Base-by-base conservation (phyloP, 2,797 vertebrate genomes). In the Ambastaia sidthimunki region DNA sequence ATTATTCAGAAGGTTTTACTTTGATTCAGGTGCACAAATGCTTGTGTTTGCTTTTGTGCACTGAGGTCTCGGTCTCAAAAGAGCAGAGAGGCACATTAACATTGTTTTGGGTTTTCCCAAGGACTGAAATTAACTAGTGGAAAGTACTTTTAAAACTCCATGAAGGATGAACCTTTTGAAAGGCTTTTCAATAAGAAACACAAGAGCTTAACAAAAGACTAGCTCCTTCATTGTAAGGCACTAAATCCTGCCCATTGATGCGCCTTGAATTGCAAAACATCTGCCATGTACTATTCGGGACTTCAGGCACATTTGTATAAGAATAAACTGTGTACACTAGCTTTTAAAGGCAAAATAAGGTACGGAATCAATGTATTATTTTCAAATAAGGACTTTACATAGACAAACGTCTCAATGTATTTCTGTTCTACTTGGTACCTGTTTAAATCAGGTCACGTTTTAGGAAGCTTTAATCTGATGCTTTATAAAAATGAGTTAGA, bases 121-220 rank as follows among this genome's bases (percentile, higher is more conserved):
- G 93, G 84, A 83, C 88, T 91, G 83, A 93, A 91, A 93, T 94
- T 93, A 93, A 93, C 90, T 94, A 87, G 90, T 89, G 90, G 91
- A 94, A 94, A 93, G 93, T 95, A 94, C 94, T 93, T 94, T 95
- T 94, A 93, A 94, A 95, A 94, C 92, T 93, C 91, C 90, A 88
- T 91, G 92, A 91, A 93, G 93, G 93, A 93, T 93, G 91, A 92
- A 92, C 88, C 91, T 86, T 93, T 95, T 94, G 93, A 94, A 44
- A 70, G 48, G 84, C 71, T 75, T 85, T 82, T 86, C 84, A 85
- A 80, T 92, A 88, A 93, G 92, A 93, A 92, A 94, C 91, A 92
- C 89, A 91, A 91, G 91, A 37, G 89, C 80, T 87, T 84, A 86
- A 94, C 93, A 94, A 94, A 93, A 90, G 91, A 78, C 66, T 77